These are phyloP conservation scores for Scaptodrosophila lebanonensis DNA, from an alignment of 1,140 invertebrate genomes.

Conservation along the genomic window DNA sequence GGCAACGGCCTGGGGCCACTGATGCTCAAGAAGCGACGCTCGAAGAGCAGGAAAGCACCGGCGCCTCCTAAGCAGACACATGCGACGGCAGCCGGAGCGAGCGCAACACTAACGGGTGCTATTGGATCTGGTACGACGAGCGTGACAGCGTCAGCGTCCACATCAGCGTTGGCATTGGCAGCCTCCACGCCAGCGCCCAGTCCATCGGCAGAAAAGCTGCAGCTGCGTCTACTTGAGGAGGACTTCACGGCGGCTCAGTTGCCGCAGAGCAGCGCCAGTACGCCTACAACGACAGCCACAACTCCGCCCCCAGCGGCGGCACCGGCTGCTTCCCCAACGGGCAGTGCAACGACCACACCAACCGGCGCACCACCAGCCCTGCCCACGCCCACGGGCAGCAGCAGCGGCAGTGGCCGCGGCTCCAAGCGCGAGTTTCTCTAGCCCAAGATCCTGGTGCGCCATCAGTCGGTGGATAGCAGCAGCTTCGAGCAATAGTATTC, in stretches of 20 bases:
- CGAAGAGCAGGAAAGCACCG: constrained; percentile 84
- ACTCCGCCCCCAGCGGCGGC: constrained; percentile 14
- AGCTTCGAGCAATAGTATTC: constrained; percentile 52
- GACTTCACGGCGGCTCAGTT: constrained; percentile 52
- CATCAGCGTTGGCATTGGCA: neutral
- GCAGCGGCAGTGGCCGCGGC: constrained; percentile 33
- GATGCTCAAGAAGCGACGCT: constrained; percentile 83
- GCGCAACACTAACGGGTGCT: constrained; percentile 35
- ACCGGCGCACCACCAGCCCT: constrained; percentile 11
- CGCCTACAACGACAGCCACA: constrained; percentile 32
- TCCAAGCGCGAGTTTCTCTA: constrained; percentile 73
- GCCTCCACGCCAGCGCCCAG: constrained; percentile 13
- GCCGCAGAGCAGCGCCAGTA: constrained; percentile 13
- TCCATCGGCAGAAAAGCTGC: constrained; percentile 39
- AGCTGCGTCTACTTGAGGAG: constrained; percentile 69
- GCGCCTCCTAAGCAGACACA: constrained; percentile 79
- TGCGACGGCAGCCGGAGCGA: constrained; percentile 40
- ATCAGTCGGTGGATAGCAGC: constrained; percentile 56
- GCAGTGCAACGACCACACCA: constrained; percentile 39
- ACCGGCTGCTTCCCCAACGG: constrained; percentile 25
- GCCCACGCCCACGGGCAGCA: constrained; percentile 32
- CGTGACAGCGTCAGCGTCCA: constrained; percentile 54
- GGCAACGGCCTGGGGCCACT: constrained; percentile 82
- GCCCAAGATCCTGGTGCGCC: constrained; percentile 68
- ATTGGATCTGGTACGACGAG: constrained; percentile 61